Evolutionary conservation across 2,113 vertebrate genomes (phyloP).

Genomic region (Trogon melanurus): DNA sequence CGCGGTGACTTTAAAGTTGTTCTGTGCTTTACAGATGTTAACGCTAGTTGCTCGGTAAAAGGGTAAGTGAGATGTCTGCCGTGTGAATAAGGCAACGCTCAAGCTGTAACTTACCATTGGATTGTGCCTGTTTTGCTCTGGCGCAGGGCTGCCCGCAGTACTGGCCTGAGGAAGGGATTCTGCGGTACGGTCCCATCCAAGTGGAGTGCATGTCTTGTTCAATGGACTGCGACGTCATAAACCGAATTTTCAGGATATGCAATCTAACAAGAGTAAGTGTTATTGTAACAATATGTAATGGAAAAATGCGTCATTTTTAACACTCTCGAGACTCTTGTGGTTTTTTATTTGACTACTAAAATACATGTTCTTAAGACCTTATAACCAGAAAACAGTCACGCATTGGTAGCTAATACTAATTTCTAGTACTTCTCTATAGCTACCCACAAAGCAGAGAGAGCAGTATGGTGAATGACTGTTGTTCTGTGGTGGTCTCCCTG

Average conservation of each 20-base stretch:
- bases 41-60: background rate
- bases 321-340: background rate
- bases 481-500: background rate
- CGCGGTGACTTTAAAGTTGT: background rate
- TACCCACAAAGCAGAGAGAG: background rate
- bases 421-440: background rate
- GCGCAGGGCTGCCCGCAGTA: constrained; percentile 95
- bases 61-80: background rate
- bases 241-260: constrained; percentile 97
- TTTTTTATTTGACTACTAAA: background rate
- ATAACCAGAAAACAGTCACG: background rate
- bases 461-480: background rate
- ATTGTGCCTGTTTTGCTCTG: constrained; percentile 17
- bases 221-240: constrained; percentile 98
- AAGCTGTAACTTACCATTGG: background rate
- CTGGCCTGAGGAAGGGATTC: constrained; percentile 96
- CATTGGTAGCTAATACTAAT: background rate
- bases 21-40: background rate
- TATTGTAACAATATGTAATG: background rate
- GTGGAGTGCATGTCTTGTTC: constrained; percentile 98
- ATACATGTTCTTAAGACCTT: background rate
- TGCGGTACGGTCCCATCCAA: constrained; percentile 95
- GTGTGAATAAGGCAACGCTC: background rate
- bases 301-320: background rate
- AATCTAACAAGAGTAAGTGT: constrained; percentile 93